Evolutionary conservation across 2,888 invertebrate genomes (phyloP), one percentile per base, ranked within the genome.

Genomic region (Scelioninae gen. 1): DNA sequence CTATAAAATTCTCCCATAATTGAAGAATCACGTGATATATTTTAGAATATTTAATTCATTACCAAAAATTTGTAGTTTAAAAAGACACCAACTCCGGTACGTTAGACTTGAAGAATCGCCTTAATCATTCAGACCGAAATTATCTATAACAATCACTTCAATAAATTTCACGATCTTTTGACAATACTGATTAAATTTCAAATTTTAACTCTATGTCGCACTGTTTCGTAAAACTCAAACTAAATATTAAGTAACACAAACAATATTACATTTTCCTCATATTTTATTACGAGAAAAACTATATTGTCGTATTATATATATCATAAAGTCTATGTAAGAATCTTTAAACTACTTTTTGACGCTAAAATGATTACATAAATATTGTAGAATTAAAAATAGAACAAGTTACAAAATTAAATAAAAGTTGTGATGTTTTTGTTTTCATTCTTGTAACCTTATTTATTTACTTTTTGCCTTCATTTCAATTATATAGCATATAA

Each of bases 191-290:
- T 40, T 49, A 49, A 16, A 43, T 29, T 31, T 58, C 49, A 31
- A 63, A 31, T 63, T 63, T 45, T 45, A 11, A 63, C 34, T 40
- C 58, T 38, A 58, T 34, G 51, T 51, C 38, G 53, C 53, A 66
- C 40, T 15, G 40, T 49, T 47, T 16, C 16, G 63, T 38, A 63
- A 63, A 11, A 49, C 47, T 49, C n/a, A 23, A 11, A 62, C 4
- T 38, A 34, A 34, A 51, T n/a, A 51, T 65, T 65, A 65, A 51
- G 34, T 63, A 65, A 62, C 62, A 51, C 23, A 65, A 51, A 51
- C 23, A 51, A 34, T 65, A 8, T 13, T 7, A 23, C 13, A 8
- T 32, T 34, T 5, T 13, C 1, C 1, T 38, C 47, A 8, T 51
- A 4, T 34, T 65, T 31, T 31, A 31, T n/a, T 43, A 40, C 40